Conservation (phyloP, 1,140 invertebrate genomes). For the Pseudomyrmex concolor region DNA sequence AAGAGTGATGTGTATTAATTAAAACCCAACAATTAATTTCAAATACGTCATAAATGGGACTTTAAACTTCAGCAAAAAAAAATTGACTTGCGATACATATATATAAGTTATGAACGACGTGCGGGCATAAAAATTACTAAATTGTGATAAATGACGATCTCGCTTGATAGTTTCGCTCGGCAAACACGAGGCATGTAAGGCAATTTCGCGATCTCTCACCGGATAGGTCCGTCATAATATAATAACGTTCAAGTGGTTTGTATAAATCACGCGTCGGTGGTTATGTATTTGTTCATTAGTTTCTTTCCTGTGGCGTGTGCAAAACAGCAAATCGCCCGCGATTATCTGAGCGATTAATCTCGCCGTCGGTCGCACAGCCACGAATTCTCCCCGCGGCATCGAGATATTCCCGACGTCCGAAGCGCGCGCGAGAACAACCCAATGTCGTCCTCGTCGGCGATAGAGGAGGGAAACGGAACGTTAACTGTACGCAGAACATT, state of each 20-base stretch:
- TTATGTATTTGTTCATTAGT: constrained; percentile 71
- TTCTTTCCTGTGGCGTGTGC: constrained; percentile 70
- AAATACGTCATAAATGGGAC: too few species aligned
- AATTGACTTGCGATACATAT: too few species aligned
- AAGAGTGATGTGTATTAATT: neutral
- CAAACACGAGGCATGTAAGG: constrained; percentile 20
- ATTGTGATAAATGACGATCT: too few species aligned
- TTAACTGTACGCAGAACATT: constrained; percentile 16
- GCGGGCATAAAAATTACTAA: too few species aligned
- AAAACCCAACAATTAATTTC: too few species aligned
- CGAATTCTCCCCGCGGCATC: constrained; percentile 42
- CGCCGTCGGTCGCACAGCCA: constrained; percentile 56
- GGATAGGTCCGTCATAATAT: constrained; percentile 49
- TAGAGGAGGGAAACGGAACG: neutral
- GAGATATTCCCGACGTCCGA: constrained; percentile 28
- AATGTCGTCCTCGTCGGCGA: constrained; percentile 7
- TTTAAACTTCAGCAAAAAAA: too few species aligned
- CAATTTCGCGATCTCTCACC: constrained; percentile 36
- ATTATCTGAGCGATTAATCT: constrained; percentile 72
- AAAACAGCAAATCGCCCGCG: constrained; percentile 37
- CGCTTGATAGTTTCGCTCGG: too few species aligned
- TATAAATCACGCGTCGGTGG: constrained; percentile 66
- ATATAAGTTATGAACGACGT: too few species aligned
- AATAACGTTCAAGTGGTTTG: constrained; percentile 41
- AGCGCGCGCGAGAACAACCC: constrained; percentile 34